Percentiles rank a stretch among this genome's conserved stretches.
Evolutionary conservation across 2,888 invertebrate genomes (phyloP).

Genomic region (Subacronicta megacephala): DNA sequence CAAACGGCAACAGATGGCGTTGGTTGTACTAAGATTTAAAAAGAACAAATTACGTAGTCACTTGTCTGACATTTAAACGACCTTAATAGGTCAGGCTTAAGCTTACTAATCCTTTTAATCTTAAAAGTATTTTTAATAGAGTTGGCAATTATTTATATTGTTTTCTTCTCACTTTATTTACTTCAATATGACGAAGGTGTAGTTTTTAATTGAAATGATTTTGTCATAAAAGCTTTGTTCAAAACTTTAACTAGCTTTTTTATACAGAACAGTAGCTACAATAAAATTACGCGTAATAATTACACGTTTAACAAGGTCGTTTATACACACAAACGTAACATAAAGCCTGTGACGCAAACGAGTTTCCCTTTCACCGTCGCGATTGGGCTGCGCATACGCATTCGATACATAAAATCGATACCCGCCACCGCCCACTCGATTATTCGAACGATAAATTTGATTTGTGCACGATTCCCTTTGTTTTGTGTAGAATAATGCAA

Average conservation of each 20-base stretch:
- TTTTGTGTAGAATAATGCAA: slow-evolving; percentile 30
- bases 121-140: not conserved
- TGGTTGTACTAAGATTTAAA: slow-evolving; percentile 4
- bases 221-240: slow-evolving; percentile 16
- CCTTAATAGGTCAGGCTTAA: slow-evolving; percentile 19
- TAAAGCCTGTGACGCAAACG: slow-evolving; percentile 76
- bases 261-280: slow-evolving; percentile 48
- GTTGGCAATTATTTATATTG: not conserved
- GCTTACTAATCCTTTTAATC: slow-evolving; percentile 4
- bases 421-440: slow-evolving; percentile 62
- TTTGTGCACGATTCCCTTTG: slow-evolving; percentile 54
- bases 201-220: slow-evolving; percentile 4
- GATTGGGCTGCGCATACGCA: slow-evolving; percentile 68
- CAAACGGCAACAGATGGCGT: slow-evolving; percentile 47
- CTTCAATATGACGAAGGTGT: not conserved
- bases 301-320: slow-evolving; percentile 71
- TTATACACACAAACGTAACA: slow-evolving; percentile 53
- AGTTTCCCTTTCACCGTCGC: slow-evolving; percentile 82
- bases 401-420: slow-evolving; percentile 62
- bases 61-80: slow-evolving; percentile 24
- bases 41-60: slow-evolving; percentile 5
- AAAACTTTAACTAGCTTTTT: slow-evolving; percentile 7
- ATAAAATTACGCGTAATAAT: slow-evolving; percentile 64
- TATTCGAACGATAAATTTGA: slow-evolving; percentile 61
- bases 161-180: slow-evolving; percentile 1